Evolutionary conservation across 2,888 invertebrate genomes (phyloP).

Genomic region (Lymantria monacha): DNA sequence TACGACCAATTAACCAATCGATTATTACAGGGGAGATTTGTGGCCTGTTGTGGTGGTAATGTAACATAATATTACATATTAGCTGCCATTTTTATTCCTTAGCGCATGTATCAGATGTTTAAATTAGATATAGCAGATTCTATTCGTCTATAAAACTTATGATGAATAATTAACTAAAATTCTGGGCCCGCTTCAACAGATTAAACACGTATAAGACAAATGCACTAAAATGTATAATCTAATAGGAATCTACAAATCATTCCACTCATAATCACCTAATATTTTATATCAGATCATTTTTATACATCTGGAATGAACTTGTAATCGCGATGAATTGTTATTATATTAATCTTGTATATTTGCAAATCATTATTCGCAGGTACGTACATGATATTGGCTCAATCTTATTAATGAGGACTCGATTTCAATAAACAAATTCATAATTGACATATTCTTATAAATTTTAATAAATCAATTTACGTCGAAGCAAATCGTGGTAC

Average conservation of each 20-base stretch:
- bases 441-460: constrained; percentile 28
- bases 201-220: constrained; percentile 20
- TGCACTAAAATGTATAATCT: constrained; percentile 35
- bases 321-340: constrained; percentile 14
- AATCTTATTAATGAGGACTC: constrained; percentile 5
- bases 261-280: constrained; percentile 23
- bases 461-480: not conserved
- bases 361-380: constrained; percentile 10
- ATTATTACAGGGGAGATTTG: no score
- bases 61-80: no score
- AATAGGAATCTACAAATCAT: constrained; percentile 50
- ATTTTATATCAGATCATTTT: constrained; percentile 34
- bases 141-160: no score
- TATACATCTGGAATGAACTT: constrained; percentile 37
- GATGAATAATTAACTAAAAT: not conserved
- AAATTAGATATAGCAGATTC: no score
- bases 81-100: no score
- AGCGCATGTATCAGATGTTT: no score
- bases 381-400: constrained; percentile 6
- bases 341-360: constrained; percentile 18
- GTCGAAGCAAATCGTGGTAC: not conserved
- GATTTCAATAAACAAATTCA: constrained; percentile 29
- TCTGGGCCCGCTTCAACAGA: constrained; percentile 4
- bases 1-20: no score
- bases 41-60: no score